Percentiles rank a stretch among this genome's conserved stretches.
Evolutionary conservation across 2,888 invertebrate species (phyloP).

Genomic region (Orthosia gracilis): DNA sequence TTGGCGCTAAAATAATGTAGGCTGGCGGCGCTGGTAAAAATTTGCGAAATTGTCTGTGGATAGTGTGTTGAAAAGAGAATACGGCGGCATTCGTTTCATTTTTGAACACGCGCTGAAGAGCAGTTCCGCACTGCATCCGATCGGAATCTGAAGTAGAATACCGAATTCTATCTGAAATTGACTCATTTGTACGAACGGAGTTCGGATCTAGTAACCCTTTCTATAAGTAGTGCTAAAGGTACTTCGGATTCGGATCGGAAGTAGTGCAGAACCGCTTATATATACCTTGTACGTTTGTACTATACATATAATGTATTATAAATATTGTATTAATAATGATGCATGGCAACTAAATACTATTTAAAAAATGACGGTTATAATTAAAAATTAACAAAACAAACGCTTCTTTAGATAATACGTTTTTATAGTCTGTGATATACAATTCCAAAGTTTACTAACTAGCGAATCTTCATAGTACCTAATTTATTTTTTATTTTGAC

Average conservation of each 20-base stretch:
- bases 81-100: background rate
- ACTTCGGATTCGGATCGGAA: too few species aligned
- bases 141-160: too few species aligned
- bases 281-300: background rate
- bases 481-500: constrained; percentile 19
- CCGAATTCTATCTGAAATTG: too few species aligned
- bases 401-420: constrained; percentile 35
- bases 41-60: too few species aligned
- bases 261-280: too few species aligned
- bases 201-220: too few species aligned
- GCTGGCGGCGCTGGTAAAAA: too few species aligned
- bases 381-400: background rate
- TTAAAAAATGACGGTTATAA: background rate
- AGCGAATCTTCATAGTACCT: constrained; percentile 14
- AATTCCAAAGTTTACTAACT: constrained; percentile 51
- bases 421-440: constrained; percentile 60
- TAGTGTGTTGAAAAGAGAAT: background rate
- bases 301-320: background rate
- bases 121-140: too few species aligned
- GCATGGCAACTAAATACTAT: background rate
- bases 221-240: too few species aligned
- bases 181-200: too few species aligned
- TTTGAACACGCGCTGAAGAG: background rate
- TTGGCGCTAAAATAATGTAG: too few species aligned
- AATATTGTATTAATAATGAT: background rate